phyloP scores from a whole-genome alignment of 2,888 invertebrate genomes.

The Andrena trimmerana region DNA sequence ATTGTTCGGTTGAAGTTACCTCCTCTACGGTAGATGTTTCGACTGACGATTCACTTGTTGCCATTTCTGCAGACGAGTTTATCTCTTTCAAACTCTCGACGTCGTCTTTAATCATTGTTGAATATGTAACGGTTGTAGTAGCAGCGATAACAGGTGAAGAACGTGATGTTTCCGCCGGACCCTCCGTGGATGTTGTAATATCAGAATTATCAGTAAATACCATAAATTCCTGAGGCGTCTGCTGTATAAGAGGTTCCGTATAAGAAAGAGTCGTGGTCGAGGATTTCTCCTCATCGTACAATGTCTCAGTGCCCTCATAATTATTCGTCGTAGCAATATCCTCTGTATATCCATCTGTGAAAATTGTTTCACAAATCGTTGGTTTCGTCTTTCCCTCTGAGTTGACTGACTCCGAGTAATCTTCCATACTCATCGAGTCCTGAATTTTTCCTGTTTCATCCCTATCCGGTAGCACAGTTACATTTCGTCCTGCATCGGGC shows the following conservation, averaged over 20 bases:
- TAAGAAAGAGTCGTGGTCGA: background rate
- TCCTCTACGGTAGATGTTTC: background rate
- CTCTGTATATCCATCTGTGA: background rate
- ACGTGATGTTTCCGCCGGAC: conserved; percentile 8
- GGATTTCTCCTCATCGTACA: background rate
- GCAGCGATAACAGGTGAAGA: background rate
- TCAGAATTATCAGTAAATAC: background rate
- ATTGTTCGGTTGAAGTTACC: background rate
- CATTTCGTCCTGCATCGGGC: background rate
- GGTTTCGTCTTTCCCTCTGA: background rate
- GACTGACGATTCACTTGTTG: background rate
- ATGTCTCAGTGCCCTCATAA: background rate
- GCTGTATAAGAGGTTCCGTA: background rate
- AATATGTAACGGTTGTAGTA: background rate
- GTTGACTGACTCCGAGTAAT: background rate
- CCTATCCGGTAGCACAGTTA: background rate
- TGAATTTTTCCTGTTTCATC: background rate
- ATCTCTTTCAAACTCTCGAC: no score
- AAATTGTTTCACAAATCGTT: background rate
- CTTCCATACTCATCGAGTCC: background rate
- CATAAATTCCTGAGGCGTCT: background rate
- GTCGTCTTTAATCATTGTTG: no score
- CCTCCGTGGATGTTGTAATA: background rate
- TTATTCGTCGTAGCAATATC: background rate
- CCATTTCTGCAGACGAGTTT: background rate